Base-by-base conservation (phyloP, 2,113 vertebrate species). In the Seriola dumerili region DNA sequence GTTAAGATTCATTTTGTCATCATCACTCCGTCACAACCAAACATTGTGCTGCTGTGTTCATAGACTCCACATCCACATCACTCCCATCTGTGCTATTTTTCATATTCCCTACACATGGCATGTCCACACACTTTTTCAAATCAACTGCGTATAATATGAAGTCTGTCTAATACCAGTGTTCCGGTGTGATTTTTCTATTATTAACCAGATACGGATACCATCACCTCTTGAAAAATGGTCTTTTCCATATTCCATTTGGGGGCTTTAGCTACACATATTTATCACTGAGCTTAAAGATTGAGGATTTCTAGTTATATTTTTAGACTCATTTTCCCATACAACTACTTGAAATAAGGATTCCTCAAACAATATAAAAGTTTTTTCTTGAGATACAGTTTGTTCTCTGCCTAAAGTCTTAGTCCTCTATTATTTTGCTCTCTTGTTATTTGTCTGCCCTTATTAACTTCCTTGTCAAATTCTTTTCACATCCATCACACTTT, bases 111-210 rank as follows among this genome's bases (percentile, higher is more conserved):
- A 32, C 6, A 32, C 29, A 19, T 36, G 54, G 4, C 62, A 16
- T 52, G 48, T 62, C 62, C 69, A 55, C 44, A 66, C 65, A 72
- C 62, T 32, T 69, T 65, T 80, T 48, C 19, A 76, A 54, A 80
- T 76, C n/a, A 76, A 61, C 34, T 29, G 17, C 64, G 38, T 44
- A 54, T 23, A 65, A 38, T 58, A 42, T 32, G 5, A 68, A 80
- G 61, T 78, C 55, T 72, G 17, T 86, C 25, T 80, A 77, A 84
- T 69, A 64, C 88, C 64, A 23, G 29, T 76, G n/a, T 85, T 83
- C 80, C 42, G 58, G 55, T 50, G 48, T 67, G 66, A 55, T 52
- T 66, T 70, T 75, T 88, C 76, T 85, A 78, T 90, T 85, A 84
- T 81, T 83, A 76, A 78, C 46, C 76, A 76, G 72, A 72, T 65